Base-by-base conservation (phyloP, 2,113 vertebrate species). In the Lynx canadensis region DNA sequence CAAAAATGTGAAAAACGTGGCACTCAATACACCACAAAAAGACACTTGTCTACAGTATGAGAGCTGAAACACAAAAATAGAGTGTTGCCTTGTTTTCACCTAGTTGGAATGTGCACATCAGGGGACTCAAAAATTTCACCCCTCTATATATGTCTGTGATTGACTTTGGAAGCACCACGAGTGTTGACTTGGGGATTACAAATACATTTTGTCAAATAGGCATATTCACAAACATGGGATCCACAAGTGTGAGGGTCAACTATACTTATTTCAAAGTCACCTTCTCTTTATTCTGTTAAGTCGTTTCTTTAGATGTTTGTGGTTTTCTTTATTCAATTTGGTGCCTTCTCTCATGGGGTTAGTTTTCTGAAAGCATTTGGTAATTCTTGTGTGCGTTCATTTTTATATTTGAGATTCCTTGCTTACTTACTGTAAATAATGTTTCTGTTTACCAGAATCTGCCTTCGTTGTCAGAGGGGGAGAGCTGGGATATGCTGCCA, bases 341-440 rank as follows among this genome's bases (percentile, higher is more conserved):
- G 38, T 89, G 21, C 3, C 29, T 23, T 41, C 13, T 71, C 45
- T 94, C 16, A 21, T 31, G 23, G 41, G 71, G 7, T 8, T 85
- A 63, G n/a, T 87, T 97, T 97, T 92, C 48, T 74, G 82, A 27
- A 84, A 79, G 33, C 45, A 50, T 83, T 16, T 89, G n/a, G 21
- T 63, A 50, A 52, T 36, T 76, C n/a, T 55, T 18, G 0, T 74
- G 50, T 74, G 57, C 57, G 48, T 52, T 45, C n/a, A 38, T 65
- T 73, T 89, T 89, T 63, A n/a, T 57, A 55, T 50, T 52, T 91
- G 79, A 74, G 52, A 74, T 33, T 82, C 29, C 25, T 90, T 94
- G 7, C n/a, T 91, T 79, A n/a, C 3, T 69, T 57, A 55, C 25
- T 63, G 21, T 65, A 45, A 80, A 60, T 84, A 45, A 19, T 25